Evolutionary conservation across 1,140 invertebrate species (phyloP), one percentile per base, ranked within the genome.

Genomic region (Hetaerina americana): DNA sequence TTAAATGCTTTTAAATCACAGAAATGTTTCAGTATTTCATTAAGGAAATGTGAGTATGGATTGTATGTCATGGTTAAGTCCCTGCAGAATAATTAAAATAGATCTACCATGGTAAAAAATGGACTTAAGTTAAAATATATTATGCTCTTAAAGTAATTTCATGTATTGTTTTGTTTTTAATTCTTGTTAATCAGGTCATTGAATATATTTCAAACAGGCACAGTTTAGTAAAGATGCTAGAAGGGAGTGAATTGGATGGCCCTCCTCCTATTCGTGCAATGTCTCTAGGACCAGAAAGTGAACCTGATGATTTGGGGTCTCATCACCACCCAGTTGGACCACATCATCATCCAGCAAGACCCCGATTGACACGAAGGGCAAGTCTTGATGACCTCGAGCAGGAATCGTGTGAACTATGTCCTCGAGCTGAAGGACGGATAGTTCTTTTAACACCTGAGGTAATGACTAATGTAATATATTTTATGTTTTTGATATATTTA

Each of bases 381-480:
- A 91, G 89, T 15, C 77, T 92, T 66, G 91, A 93, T 76, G 89
- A 92, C 76, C 80, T 93, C 70, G 91, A 92, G 78, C 87, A 90
- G 74, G 86, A 87, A 76, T 86, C 89, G 0, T 93, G 91, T 79
- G 87, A 89, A 57, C 79, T 94, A 71, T 86, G 88, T 22, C 92
- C 92, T 0, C 87, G 87, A 77, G 77, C 90, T 10, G 91, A 93
- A 76, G 88, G 90, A 74, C 82, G 92, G 76, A 93, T 94, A 71
- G 81, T 91, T n/a, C 79, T 89, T 31, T 81, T 91, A 28, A 88
- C 86, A 75, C 87, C 84, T 71, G 87, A 90, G 82, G 88, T 90
- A 76, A 75, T 66, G 12, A 28, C 1, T 28, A 49, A 29, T 67
- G 49, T 57, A 10, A 12, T n/a, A 5, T 57, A 2, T 57, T 57